A percentile compares a stretch with the other conserved stretches of the same genome.
These are phyloP conservation scores for Ganaspis brasiliensis DNA, from an alignment of 2,888 invertebrate species.

Conservation along the genomic window DNA sequence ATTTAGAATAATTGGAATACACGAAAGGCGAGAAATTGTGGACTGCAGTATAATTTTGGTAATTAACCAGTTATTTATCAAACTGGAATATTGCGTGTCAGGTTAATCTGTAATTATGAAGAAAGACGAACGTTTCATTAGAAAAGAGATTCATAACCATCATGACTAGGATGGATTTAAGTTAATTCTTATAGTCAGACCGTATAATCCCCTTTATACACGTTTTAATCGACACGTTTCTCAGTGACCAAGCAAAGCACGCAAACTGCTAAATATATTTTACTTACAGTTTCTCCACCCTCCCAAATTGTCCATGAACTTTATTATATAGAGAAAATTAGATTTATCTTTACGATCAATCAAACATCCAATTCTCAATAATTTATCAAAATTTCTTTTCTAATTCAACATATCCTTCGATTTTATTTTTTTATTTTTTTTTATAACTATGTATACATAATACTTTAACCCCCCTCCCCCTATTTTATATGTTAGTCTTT, in stretches of 20 bases:
- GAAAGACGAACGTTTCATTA: constrained; percentile 7
- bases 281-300: background rate
- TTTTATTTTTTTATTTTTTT: background rate
- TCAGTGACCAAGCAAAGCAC: constrained; percentile 5
- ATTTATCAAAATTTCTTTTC: background rate
- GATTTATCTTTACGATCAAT: background rate
- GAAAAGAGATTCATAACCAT: constrained; percentile 15
- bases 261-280: background rate
- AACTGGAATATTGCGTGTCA: background rate
- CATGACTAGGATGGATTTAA: constrained; percentile 19
- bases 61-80: too few species aligned
- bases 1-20: too few species aligned
- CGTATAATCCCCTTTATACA: constrained; percentile 17
- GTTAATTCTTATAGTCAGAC: background rate
- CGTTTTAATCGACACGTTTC: background rate
- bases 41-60: too few species aligned
- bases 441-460: too few species aligned
- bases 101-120: background rate
- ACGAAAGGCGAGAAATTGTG: background rate
- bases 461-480: too few species aligned
- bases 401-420: background rate
- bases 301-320: background rate
- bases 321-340: constrained; percentile 1
- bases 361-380: background rate
- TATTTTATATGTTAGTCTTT: too few species aligned